phyloP scores from a whole-genome alignment of 2,888 invertebrate genomes.

The Fissipunctia ypsillon region DNA sequence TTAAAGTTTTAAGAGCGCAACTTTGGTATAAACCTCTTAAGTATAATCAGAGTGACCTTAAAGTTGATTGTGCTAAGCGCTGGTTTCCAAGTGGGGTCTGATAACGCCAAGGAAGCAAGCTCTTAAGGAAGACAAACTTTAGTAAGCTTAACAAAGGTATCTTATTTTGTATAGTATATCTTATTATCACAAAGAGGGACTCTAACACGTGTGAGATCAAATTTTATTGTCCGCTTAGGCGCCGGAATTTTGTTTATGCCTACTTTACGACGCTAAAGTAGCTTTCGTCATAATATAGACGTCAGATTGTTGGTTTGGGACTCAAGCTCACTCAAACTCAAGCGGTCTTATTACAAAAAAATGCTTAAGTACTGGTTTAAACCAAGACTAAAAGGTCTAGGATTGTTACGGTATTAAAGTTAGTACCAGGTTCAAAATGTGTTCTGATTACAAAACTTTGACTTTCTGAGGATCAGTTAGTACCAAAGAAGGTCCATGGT shows the following conservation, averaged over 20 bases:
- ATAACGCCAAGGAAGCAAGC: conserved; percentile 69
- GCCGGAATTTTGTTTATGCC: conserved; percentile 59
- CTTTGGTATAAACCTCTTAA: conserved; percentile 71
- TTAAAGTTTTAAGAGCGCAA: conserved; percentile 73
- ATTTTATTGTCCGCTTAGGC: conserved; percentile 63
- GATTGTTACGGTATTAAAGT: too few relatives aligned
- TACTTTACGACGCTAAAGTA: conserved; percentile 51
- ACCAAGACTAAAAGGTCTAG: too few relatives aligned
- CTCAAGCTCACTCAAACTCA: too few relatives aligned
- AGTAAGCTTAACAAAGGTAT: conserved; percentile 69
- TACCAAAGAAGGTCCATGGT: too few relatives aligned
- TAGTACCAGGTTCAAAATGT: too few relatives aligned
- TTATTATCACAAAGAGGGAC: conserved; percentile 69
- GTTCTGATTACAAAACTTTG: too few relatives aligned
- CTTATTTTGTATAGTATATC: conserved; percentile 36
- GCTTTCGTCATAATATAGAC: conserved; percentile 36
- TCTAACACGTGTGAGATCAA: conserved; percentile 68
- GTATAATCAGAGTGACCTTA: conserved; percentile 73
- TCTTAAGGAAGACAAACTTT: conserved; percentile 71
- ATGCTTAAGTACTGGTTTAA: too few relatives aligned
- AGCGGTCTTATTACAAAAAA: too few relatives aligned
- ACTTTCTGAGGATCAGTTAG: too few relatives aligned
- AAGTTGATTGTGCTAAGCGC: conserved; percentile 68
- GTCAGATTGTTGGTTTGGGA: conserved; percentile 15
- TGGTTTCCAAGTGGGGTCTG: conserved; percentile 66